phyloP scores from a whole-genome alignment of 1,140 invertebrate genomes.

The Ips typographus region DNA sequence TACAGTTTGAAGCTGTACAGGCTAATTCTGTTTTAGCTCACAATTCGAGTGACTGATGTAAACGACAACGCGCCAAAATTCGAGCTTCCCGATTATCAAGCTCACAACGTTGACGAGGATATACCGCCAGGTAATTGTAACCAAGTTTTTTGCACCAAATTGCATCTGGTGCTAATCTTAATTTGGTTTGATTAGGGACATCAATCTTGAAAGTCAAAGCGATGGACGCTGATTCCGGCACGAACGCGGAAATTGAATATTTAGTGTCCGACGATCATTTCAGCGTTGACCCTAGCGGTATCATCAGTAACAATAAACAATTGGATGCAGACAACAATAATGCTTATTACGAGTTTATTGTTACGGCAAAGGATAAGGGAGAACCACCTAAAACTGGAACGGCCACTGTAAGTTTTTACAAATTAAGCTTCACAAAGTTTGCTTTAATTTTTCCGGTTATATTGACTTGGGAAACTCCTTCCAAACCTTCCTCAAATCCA shows the following conservation, averaged over 20 bases:
- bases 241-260: constrained; percentile 93
- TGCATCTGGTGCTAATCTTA: background rate
- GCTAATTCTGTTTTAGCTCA: constrained; percentile 62
- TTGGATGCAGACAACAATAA: constrained; percentile 94
- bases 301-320: constrained; percentile 91
- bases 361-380: constrained; percentile 91
- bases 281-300: constrained; percentile 85
- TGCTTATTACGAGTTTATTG: constrained; percentile 92
- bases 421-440: too few relatives aligned
- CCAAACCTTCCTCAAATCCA: too few relatives aligned
- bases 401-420: constrained; percentile 63
- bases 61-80: constrained; percentile 95
- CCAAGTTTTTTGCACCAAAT: background rate
- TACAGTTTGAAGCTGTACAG: background rate
- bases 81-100: constrained; percentile 92
- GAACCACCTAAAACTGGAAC: constrained; percentile 89
- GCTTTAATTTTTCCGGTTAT: too few relatives aligned
- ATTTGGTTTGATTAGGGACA: constrained; percentile 60
- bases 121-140: constrained; percentile 67
- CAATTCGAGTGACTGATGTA: constrained; percentile 89
- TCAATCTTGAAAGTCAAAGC: constrained; percentile 91
- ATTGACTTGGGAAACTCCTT: too few relatives aligned
- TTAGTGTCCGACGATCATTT: constrained; percentile 89
- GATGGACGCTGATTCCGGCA: constrained; percentile 88
- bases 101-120: constrained; percentile 93